phyloP scores from a whole-genome alignment of 2,113 vertebrate genomes.

The Neoarius graeffei region DNA sequence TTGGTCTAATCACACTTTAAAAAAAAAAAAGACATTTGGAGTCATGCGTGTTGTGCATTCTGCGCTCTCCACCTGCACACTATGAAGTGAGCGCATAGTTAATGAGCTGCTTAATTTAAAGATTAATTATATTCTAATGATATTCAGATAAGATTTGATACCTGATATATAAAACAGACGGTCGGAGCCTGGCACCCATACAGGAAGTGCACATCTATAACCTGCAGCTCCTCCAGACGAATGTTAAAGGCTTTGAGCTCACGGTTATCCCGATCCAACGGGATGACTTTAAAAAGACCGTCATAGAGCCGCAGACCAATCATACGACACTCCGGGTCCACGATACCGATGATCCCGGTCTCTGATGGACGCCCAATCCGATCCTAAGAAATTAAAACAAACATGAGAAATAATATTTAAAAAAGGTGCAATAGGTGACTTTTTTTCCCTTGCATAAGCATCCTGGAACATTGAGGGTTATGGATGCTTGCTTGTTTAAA shows the following conservation, averaged over 20 bases:
- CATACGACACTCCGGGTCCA: conserved; percentile 97
- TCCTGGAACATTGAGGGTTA: too few species aligned
- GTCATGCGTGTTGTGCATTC: neutral
- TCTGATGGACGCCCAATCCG: conserved; percentile 96
- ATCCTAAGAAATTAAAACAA: conserved; percentile 73
- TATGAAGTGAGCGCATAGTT: neutral
- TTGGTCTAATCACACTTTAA: too few species aligned
- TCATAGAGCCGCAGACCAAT: conserved; percentile 95
- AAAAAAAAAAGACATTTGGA: too few species aligned
- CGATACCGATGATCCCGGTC: conserved; percentile 96
- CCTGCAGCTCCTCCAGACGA: conserved; percentile 93
- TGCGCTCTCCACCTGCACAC: neutral
- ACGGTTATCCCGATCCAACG: conserved; percentile 92
- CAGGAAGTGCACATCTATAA: conserved; percentile 97
- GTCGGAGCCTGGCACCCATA: conserved; percentile 95
- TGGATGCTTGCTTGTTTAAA: too few species aligned
- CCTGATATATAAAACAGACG: conserved; percentile 99
- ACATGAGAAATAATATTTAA: neutral
- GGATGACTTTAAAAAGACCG: conserved; percentile 96
- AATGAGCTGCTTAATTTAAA: neutral
- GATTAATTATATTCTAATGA: neutral
- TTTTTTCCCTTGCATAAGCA: too few species aligned
- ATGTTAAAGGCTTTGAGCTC: conserved; percentile 98
- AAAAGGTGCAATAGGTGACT: neutral
- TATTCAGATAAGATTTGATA: conserved; percentile 49